A percentile compares a stretch with the other conserved stretches of the same genome.
These are phyloP conservation scores for Zelleria hepariella DNA, from an alignment of 2,888 invertebrate genomes.

Conservation along the genomic window DNA sequence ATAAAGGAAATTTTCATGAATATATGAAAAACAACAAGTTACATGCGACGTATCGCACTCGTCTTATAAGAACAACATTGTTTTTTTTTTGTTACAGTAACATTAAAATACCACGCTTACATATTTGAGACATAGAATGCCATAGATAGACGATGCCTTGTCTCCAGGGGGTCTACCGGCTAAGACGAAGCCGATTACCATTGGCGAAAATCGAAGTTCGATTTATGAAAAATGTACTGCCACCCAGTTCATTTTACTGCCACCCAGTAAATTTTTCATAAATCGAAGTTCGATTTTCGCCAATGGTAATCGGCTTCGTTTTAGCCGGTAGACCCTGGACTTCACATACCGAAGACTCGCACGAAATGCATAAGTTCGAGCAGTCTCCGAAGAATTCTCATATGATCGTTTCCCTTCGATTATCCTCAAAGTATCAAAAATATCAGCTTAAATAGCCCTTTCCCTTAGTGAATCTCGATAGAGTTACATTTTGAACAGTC, in stretches of 20 bases:
- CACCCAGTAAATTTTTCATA: no score
- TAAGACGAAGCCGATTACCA: no score
- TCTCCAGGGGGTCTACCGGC: no score
- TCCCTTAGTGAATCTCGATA: conserved; percentile 69
- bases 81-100: conserved; percentile 65
- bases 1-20: conserved; percentile 71
- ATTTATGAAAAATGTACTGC: no score
- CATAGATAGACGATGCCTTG: conserved; percentile 17
- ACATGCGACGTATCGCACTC: conserved; percentile 65
- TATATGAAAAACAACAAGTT: conserved; percentile 72
- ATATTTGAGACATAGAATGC: conserved; percentile 37
- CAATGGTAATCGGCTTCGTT: no score
- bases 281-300: no score
- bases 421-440: conserved; percentile 70
- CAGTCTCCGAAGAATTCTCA: background rate
- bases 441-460: conserved; percentile 70
- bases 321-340: no score
- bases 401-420: conserved; percentile 65
- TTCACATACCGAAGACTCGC: conserved; percentile 12
- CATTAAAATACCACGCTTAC: conserved; percentile 59
- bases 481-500: conserved; percentile 66
- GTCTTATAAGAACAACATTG: conserved; percentile 68
- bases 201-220: no score
- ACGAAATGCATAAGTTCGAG: background rate
- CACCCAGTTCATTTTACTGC: no score